phyloP scores from a whole-genome alignment of 2,113 vertebrate species.

The Egretta garzetta region DNA sequence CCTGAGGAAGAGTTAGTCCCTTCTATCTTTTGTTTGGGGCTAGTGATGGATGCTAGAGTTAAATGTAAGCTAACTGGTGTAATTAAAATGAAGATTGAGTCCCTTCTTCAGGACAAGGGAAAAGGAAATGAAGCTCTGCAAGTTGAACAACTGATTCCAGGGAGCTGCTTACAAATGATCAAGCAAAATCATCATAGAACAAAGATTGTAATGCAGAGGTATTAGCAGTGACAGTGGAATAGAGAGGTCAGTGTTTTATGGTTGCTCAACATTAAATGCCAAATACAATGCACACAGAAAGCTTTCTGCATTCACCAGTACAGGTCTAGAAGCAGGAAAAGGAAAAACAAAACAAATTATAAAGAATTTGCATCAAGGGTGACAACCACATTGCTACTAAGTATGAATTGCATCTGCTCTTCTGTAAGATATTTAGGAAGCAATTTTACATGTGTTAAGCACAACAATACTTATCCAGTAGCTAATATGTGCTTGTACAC shows the following conservation, averaged over 20 bases:
- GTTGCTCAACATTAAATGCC: background rate
- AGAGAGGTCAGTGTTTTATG: background rate
- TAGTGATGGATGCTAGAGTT: background rate
- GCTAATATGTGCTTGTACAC: background rate
- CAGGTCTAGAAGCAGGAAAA: background rate
- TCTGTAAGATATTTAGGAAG: background rate
- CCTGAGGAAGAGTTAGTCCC: background rate
- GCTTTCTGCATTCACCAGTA: background rate
- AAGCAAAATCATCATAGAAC: background rate
- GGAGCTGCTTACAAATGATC: background rate
- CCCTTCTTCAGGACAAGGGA: background rate
- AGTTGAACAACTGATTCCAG: background rate
- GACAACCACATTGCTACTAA: background rate
- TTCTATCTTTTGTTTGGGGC: background rate
- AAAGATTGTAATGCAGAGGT: background rate
- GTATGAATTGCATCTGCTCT: constrained; percentile 9
- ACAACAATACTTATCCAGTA: background rate
- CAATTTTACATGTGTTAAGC: background rate
- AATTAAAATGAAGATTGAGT: background rate
- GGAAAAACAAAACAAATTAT: background rate
- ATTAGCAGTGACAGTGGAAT: background rate
- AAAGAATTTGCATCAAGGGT: background rate
- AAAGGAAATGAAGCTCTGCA: background rate
- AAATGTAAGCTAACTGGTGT: background rate
- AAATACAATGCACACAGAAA: background rate